These are phyloP conservation scores for Tokudaia tokunoshimensis DNA, from an alignment of 2,797 vertebrate genomes.

Conservation along the genomic window DNA sequence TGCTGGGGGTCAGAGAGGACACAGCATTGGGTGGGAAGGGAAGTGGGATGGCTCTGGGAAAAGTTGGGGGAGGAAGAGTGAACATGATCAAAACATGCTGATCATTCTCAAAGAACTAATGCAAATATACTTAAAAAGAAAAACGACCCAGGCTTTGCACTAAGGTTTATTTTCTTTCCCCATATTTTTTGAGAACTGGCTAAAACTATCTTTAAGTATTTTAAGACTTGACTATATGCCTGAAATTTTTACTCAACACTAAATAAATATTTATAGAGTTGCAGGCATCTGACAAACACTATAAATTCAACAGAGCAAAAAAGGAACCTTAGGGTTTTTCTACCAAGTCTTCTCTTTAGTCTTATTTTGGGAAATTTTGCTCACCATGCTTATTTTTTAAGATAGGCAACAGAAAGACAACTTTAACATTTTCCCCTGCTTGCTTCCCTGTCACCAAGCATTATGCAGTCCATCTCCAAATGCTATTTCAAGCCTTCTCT, in stretches of 20 bases:
- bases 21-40: too few relatives aligned
- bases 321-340: neutral
- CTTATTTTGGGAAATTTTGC: slow-evolving; percentile 3
- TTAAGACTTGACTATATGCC: slow-evolving; percentile 32
- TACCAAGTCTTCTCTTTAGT: neutral
- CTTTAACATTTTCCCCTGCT: neutral
- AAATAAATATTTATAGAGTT: slow-evolving; percentile 50
- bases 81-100: neutral
- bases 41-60: neutral
- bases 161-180: neutral
- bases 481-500: neutral
- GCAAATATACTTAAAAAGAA: neutral
- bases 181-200: neutral
- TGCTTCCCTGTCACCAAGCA: neutral
- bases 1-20: neutral
- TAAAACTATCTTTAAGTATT: slow-evolving; percentile 12
- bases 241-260: slow-evolving; percentile 4
- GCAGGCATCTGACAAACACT: neutral
- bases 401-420: slow-evolving; percentile 2
- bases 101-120: neutral
- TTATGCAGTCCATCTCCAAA: neutral
- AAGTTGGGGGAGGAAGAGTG: neutral
- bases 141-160: neutral
- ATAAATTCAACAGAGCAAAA: neutral
- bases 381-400: neutral